Percentiles rank a stretch among this genome's conserved stretches.
Conservation (phyloP, 2,113 vertebrate species). For the Oostethus manadensis region DNA sequence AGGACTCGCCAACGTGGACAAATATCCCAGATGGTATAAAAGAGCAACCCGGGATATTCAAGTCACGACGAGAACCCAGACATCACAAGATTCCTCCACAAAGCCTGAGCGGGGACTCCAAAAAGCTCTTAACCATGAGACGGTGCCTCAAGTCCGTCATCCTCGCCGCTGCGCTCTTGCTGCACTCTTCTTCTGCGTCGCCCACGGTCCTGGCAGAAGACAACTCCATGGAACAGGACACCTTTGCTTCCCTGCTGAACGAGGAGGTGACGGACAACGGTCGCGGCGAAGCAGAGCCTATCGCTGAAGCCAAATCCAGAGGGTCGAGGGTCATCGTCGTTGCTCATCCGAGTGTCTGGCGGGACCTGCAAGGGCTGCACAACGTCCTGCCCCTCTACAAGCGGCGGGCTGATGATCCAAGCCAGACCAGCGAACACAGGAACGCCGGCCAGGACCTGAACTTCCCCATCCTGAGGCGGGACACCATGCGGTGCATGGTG, state of each 20-base stretch:
- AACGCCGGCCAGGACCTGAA: slow-evolving; percentile 37
- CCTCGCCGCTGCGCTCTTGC: slow-evolving; percentile 53
- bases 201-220: slow-evolving; percentile 52
- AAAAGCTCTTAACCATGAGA: slow-evolving; percentile 59
- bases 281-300: slow-evolving; percentile 9
- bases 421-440: slow-evolving; percentile 42
- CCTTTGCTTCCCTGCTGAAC: slow-evolving; percentile 35
- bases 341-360: slow-evolving; percentile 54
- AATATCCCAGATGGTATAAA: slow-evolving; percentile 56
- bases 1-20: slow-evolving; percentile 32
- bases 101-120: slow-evolving; percentile 1
- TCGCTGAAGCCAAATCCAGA: slow-evolving; percentile 5
- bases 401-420: slow-evolving; percentile 38
- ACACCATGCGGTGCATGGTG: slow-evolving; percentile 78
- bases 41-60: slow-evolving; percentile 3
- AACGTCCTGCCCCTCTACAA: slow-evolving; percentile 48
- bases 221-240: slow-evolving; percentile 52
- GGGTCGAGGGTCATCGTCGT: slow-evolving; percentile 59
- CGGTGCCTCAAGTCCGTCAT: slow-evolving; percentile 42
- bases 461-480: slow-evolving; percentile 66
- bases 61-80: slow-evolving; percentile 28
- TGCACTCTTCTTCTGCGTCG: slow-evolving; percentile 39
- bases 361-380: slow-evolving; percentile 47
- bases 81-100: slow-evolving; percentile 10
- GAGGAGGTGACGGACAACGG: slow-evolving; percentile 47